phyloP scores from a whole-genome alignment of 1,140 invertebrate genomes.

The Copidosoma floridanum region DNA sequence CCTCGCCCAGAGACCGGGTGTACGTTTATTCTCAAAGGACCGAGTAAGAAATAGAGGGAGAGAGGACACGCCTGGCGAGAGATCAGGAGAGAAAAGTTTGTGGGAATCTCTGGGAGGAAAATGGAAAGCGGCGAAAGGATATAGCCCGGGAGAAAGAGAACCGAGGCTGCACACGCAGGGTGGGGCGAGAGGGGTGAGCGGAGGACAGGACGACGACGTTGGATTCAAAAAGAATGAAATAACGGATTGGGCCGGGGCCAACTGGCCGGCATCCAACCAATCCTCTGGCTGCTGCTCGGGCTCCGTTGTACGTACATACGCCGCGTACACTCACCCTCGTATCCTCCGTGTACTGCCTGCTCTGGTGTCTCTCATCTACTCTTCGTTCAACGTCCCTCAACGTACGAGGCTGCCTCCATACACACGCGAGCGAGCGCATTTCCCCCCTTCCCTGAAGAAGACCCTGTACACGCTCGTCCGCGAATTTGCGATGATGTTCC shows the following conservation, averaged over 20 bases:
- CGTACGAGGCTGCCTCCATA: neutral
- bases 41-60: neutral
- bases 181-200: slow-evolving; percentile 3
- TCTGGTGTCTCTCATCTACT: slow-evolving; percentile 7
- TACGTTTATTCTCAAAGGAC: neutral
- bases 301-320: slow-evolving; percentile 9
- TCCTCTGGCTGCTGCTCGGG: slow-evolving; percentile 31
- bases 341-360: too few relatives aligned
- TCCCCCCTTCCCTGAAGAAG: neutral
- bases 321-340: slow-evolving; percentile 18
- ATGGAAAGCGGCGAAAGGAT: neutral
- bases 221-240: slow-evolving; percentile 57
- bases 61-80: neutral
- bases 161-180: slow-evolving; percentile 16
- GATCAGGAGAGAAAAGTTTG: neutral
- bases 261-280: slow-evolving; percentile 55
- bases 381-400: neutral
- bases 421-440: neutral
- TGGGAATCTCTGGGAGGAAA: neutral
- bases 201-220: slow-evolving; percentile 26
- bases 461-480: neutral
- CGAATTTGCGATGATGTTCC: neutral
- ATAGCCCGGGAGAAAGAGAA: neutral
- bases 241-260: slow-evolving; percentile 55
- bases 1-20: neutral